phyloP scores from a whole-genome alignment of 2,888 invertebrate species.

The Linhomoeus sp. region DNA sequence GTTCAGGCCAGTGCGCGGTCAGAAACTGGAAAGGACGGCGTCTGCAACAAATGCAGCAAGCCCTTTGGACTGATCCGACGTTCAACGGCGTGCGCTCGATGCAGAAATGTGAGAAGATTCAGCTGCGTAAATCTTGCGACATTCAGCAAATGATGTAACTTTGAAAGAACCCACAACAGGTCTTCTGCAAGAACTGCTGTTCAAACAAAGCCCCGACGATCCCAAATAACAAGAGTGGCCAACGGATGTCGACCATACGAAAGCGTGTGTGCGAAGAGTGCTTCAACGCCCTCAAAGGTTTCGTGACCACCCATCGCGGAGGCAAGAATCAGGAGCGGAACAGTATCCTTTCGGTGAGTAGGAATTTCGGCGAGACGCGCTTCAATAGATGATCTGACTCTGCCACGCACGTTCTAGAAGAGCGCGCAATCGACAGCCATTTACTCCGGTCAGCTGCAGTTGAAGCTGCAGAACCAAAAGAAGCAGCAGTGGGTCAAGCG shows the following conservation, averaged over 20 bases:
- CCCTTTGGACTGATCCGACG: neutral
- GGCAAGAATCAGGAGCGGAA: neutral
- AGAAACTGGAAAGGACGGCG: too few relatives aligned
- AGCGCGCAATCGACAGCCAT: neutral
- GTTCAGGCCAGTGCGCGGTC: too few relatives aligned
- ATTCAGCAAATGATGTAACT: too few relatives aligned
- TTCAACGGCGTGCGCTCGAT: neutral
- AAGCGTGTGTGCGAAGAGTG: conserved; percentile 13
- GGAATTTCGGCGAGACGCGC: too few relatives aligned
- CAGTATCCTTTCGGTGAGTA: neutral
- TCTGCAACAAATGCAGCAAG: neutral
- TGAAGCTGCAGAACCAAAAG: neutral
- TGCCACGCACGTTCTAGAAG: too few relatives aligned
- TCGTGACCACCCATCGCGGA: neutral
- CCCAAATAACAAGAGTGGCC: too few relatives aligned
- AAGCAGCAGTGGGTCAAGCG: conserved; percentile 10
- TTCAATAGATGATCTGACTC: too few relatives aligned
- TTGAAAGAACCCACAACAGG: too few relatives aligned
- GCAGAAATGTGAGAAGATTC: neutral
- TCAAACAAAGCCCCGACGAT: conserved; percentile 10
- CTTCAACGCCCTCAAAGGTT: conserved; percentile 11
- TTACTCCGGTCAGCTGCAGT: neutral
- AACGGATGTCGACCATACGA: conserved; percentile 12
- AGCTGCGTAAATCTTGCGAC: too few relatives aligned
- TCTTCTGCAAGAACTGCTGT: conserved; percentile 21